These are phyloP conservation scores for Syritta pipiens DNA, from an alignment of 2,888 invertebrate species.

Conservation along the genomic window DNA sequence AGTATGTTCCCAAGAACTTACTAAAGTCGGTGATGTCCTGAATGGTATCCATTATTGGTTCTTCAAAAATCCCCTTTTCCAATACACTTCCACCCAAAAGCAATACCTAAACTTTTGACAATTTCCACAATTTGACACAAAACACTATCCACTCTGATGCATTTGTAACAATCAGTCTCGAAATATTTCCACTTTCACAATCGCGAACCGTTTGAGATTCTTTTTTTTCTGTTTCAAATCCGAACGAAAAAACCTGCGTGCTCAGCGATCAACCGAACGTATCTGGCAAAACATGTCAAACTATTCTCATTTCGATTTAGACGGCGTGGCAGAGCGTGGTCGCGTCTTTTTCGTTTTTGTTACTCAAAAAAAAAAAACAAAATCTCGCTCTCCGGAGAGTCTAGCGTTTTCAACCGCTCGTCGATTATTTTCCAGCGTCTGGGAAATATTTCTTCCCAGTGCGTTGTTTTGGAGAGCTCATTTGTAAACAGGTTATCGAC, in stretches of 20 bases:
- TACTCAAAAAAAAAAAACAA: no score
- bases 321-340: background rate
- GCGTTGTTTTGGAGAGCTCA: constrained; percentile 6
- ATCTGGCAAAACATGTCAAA: constrained; percentile 48
- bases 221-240: no score
- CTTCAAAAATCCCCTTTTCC: background rate
- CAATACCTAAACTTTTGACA: no score
- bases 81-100: no score
- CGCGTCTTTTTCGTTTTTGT: background rate
- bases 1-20: no score
- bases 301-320: constrained; percentile 11
- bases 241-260: constrained; percentile 28
- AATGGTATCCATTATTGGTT: constrained; percentile 48
- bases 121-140: no score
- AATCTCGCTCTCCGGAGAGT: no score
- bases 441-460: background rate
- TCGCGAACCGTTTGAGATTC: no score
- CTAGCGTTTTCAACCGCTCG: constrained; percentile 24
- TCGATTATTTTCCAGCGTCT: constrained; percentile 20
- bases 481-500: background rate
- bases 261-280: constrained; percentile 56
- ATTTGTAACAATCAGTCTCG: no score
- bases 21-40: constrained; percentile 61
- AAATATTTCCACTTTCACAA: no score
- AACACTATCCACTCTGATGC: no score